Evolutionary conservation across 2,797 vertebrate genomes (phyloP).

Genomic region (Cynopterus sphinx): DNA sequence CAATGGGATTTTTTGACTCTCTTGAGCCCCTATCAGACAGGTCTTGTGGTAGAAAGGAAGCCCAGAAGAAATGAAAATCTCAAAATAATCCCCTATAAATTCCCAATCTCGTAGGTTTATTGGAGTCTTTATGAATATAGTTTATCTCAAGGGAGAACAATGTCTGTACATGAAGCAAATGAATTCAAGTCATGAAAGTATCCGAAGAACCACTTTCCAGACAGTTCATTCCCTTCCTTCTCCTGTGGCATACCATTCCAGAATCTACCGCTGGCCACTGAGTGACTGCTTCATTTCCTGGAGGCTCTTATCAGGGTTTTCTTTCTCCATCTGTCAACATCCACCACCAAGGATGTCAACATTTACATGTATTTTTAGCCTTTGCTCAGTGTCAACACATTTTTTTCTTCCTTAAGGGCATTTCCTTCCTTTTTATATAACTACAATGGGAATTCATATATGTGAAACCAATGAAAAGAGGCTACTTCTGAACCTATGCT

Average conservation of each 20-base stretch:
- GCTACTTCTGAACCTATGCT: not conserved
- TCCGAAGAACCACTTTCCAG: not conserved
- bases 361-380: not conserved
- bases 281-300: not conserved
- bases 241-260: not conserved
- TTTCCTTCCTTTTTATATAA: not conserved
- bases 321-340: not conserved
- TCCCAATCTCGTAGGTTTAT: not conserved
- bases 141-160: conserved; percentile 40
- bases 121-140: not conserved
- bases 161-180: not conserved
- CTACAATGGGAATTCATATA: not conserved
- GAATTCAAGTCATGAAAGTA: not conserved
- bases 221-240: not conserved
- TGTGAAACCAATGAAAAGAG: conserved; percentile 17
- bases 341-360: not conserved
- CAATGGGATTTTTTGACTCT: not conserved
- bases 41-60: conserved; percentile 26
- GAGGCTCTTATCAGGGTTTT: not conserved
- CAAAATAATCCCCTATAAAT: conserved; percentile 46
- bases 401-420: not conserved
- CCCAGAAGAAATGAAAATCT: conserved; percentile 45
- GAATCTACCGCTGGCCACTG: not conserved
- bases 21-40: not conserved
- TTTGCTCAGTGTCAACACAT: not conserved